Evolutionary conservation across 37 sponge, comb jelly and placozoan genomes (phyloP), one percentile per base, ranked within the genome.

Genomic region (Cladorhizidae sp.): DNA sequence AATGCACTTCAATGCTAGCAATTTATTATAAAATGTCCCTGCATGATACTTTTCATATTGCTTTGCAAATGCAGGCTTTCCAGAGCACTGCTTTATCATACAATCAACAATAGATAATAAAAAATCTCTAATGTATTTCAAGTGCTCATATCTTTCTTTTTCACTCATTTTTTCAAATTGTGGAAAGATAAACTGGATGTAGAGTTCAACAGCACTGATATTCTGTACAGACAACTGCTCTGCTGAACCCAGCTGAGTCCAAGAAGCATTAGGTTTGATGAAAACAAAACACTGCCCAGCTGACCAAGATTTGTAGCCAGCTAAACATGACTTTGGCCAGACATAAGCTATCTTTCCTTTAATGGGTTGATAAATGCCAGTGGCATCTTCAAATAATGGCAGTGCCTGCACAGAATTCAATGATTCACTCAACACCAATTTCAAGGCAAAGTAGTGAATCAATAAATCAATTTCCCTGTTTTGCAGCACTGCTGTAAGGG

Each of bases 371-470:
- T 77, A 52, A 20, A 21, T 45, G 0, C 84, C 84, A 37, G 50
- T 41, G 21, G 83, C 51, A 33, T 65, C 71, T 31, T 73, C 65
- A 74, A 83, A 88, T 1, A 88, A n/a, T 64, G 89, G 89, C 2
- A 88, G 62, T 0, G 56, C 49, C 42, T 81, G 75, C 7, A 87
- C 22, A 2, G 12, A 15, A 1, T 75, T 14, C 26, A 58, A 25
- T 25, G 26, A 58, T 5, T 58, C 26, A 6, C 14, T 25, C 3
- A 26, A 3, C 20, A 58, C 5, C 6, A 26, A 21, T 18, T 58
- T 58, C 14, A 21, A 25, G 26, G 59, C 23, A 25, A 58, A 58
- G 26, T 58, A 58, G 20, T 18, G 59, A 26, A 58, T 58, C 59
- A 58, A 26, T 21, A 58, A 18, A 14, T 58, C 59, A 58, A 58